Conservation (phyloP, 1,140 invertebrate species). For the Anoplophora glabripennis region DNA sequence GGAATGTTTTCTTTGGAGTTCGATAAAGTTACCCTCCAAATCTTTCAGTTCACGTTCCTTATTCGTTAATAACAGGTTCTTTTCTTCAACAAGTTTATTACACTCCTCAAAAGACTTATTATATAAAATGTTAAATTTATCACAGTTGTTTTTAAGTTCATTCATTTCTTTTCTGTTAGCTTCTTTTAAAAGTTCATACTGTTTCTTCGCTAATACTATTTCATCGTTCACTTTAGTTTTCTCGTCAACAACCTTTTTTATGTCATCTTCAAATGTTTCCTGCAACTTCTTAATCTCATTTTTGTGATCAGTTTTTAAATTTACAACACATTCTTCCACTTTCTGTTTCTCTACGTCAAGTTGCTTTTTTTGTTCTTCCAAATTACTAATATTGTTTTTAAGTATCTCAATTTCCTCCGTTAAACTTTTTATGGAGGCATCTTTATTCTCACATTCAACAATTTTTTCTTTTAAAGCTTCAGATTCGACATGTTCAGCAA, state of each 20-base stretch:
- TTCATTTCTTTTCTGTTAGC: slow-evolving; percentile 5
- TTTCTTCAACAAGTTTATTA: not conserved
- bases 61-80: not conserved
- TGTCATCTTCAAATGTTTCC: slow-evolving; percentile 22
- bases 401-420: slow-evolving; percentile 44
- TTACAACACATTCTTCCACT: slow-evolving; percentile 42
- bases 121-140: not conserved
- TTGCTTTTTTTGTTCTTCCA: slow-evolving; percentile 42
- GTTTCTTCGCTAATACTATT: slow-evolving; percentile 12
- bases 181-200: slow-evolving; percentile 7
- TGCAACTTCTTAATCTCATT: slow-evolving; percentile 16
- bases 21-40: slow-evolving; percentile 3
- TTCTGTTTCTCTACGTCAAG: slow-evolving; percentile 48
- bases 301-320: slow-evolving; percentile 31
- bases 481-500: slow-evolving; percentile 21
- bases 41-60: slow-evolving; percentile 8
- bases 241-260: slow-evolving; percentile 3
- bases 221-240: slow-evolving; percentile 15
- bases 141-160: slow-evolving; percentile 11
- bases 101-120: slow-evolving; percentile 4
- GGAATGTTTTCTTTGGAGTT: slow-evolving; percentile 11
- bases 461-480: slow-evolving; percentile 46
- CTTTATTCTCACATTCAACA: slow-evolving; percentile 47
- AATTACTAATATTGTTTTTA: slow-evolving; percentile 30
- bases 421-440: slow-evolving; percentile 43